These are phyloP conservation scores for Nautilus pompilius DNA, from an alignment of 1,140 invertebrate species.

Conservation along the genomic window DNA sequence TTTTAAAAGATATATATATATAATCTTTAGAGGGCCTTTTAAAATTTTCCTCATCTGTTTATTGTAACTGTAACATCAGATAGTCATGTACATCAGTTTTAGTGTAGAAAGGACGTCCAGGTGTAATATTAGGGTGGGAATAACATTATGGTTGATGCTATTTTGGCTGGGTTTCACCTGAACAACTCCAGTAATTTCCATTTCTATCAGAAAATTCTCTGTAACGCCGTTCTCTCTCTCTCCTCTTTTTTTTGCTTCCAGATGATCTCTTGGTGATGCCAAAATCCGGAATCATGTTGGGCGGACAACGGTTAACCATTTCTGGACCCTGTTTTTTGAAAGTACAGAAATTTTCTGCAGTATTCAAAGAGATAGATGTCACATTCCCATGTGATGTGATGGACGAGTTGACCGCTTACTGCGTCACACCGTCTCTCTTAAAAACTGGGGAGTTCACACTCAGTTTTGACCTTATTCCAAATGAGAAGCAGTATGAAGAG, in stretches of 20 bases:
- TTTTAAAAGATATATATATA: too few relatives aligned
- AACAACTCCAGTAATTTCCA: neutral
- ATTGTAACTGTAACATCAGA: too few relatives aligned
- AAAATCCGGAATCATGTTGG: constrained; percentile 22
- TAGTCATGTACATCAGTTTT: too few relatives aligned
- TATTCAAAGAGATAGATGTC: constrained; percentile 20
- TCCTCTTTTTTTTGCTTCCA: constrained; percentile 8
- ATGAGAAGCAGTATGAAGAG: constrained; percentile 20
- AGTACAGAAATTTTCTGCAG: constrained; percentile 7
- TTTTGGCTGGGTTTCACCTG: neutral
- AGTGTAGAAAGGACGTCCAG: too few relatives aligned
- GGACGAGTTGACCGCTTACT: constrained; percentile 5
- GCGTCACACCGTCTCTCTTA: constrained; percentile 26
- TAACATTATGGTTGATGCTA: too few relatives aligned
- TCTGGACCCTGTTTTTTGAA: constrained; percentile 24
- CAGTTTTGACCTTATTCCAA: constrained; percentile 15
- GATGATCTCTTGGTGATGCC: constrained; percentile 18
- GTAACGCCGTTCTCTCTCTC: neutral
- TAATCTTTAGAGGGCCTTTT: too few relatives aligned
- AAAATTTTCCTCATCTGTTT: too few relatives aligned
- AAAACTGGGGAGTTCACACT: constrained; percentile 23
- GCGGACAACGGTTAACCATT: constrained; percentile 22
- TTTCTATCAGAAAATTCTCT: neutral
- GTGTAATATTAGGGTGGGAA: too few relatives aligned
- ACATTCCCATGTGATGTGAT: constrained; percentile 20